Evolutionary conservation across 2,797 vertebrate genomes (phyloP).

Genomic region (Perdix hodgsoniae): DNA sequence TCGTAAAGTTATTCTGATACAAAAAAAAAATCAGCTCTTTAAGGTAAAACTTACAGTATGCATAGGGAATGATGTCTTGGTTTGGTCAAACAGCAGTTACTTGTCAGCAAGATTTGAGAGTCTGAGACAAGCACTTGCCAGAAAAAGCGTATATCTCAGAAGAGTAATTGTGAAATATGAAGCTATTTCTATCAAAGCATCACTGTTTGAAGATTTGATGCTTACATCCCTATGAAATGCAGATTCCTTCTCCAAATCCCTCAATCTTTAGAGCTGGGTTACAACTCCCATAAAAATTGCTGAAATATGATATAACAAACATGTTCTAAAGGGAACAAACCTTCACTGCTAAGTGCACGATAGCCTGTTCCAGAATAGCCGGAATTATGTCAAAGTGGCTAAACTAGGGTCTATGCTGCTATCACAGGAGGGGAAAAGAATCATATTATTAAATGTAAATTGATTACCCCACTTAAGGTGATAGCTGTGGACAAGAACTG

Average conservation of each 20-base stretch:
- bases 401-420: not conserved
- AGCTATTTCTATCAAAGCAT: not conserved
- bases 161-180: not conserved
- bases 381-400: not conserved
- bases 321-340: not conserved
- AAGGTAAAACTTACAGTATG: not conserved
- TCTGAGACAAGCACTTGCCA: not conserved
- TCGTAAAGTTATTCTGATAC: conserved; percentile 5
- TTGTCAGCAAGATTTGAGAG: not conserved
- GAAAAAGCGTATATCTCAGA: rapidly evolving
- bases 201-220: not conserved
- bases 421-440: not conserved
- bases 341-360: not conserved
- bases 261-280: not conserved
- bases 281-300: not conserved
- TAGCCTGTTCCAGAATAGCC: not conserved
- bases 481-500: not conserved
- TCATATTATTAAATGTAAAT: not conserved
- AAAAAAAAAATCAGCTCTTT: not conserved
- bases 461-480: not conserved
- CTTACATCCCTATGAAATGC: not conserved
- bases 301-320: not conserved
- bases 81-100: not conserved
- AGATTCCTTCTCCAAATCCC: not conserved
- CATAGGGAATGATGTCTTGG: not conserved